These are phyloP conservation scores for Seriola aureovittata DNA, from an alignment of 2,113 vertebrate genomes.

Conservation along the genomic window DNA sequence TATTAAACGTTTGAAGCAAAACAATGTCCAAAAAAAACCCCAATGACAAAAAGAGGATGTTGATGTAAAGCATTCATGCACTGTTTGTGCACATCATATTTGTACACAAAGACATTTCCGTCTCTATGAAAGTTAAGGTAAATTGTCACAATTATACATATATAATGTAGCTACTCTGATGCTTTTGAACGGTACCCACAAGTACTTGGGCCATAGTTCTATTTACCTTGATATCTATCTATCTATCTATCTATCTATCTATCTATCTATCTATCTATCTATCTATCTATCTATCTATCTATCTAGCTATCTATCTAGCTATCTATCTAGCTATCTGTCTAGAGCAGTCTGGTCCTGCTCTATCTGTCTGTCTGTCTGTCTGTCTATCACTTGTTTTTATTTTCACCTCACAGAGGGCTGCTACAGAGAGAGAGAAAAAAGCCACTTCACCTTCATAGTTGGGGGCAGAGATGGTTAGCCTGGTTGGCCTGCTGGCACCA, in stretches of 20 bases:
- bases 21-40: not conserved
- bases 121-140: no score
- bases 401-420: conserved; percentile 4
- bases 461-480: conserved; percentile 28
- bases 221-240: no score
- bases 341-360: no score
- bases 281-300: not conserved
- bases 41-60: not conserved
- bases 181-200: no score
- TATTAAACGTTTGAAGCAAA: conserved; percentile 14
- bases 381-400: not conserved
- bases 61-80: not conserved
- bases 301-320: not conserved
- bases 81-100: not conserved
- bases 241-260: no score
- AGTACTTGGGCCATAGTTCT: no score
- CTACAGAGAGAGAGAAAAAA: conserved; percentile 9
- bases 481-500: conserved; percentile 35
- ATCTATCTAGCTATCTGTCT: no score
- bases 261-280: no score
- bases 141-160: no score
- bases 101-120: not conserved
- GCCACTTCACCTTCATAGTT: conserved; percentile 19
- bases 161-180: no score
- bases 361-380: no score